Evolutionary conservation across 2,797 vertebrate species (phyloP), one percentile per base, ranked within the genome.

Genomic region (Chloroceryle inda): DNA sequence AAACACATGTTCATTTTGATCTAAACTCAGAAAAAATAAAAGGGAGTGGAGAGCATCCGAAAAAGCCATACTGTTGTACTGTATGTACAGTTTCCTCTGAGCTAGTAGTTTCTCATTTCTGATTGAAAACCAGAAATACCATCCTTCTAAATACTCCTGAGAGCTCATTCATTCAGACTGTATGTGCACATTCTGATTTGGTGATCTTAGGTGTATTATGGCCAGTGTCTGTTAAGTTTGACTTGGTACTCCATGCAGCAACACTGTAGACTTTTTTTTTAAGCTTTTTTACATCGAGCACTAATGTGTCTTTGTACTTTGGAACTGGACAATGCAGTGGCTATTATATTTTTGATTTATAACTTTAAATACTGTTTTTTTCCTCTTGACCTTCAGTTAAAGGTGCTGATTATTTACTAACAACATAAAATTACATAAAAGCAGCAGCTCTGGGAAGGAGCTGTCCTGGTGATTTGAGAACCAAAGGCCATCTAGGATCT

Each of bases 261-360:
- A 21, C 0, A 1, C 15, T 27, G 4, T 13, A 29, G 61, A 13
- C 10, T 5, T 1, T 5, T 1, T 19, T 12, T 40, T 68, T 69
- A 75, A 29, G n/a, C 20, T 67, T 74, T 22, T 68, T 87, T 55
- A 33, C 4, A 5, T 78, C 62, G 55, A 71, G 21, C 22, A 5
- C 8, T 26, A n/a, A 18, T 45, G 5, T 22, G 4, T 62, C 0
- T 10, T 8, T 10, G 5, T 56, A 52, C 50, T 89, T 66, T 2
- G 2, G 29, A 75, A 49, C 5, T 61, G 63, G n/a, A 8, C 29
- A 37, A 4, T 64, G 17, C 2, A 14, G 37, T 66, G 45, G 17
- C 40, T 58, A 53, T 49, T 75, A 40, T 5, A 12, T 64, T 72
- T 50, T 84, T 84, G 1, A 14, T 91, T 78, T 78, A 17, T 49